Evolutionary conservation across 2,113 vertebrate genomes (phyloP).

Genomic region (Vulpes ferrilata): DNA sequence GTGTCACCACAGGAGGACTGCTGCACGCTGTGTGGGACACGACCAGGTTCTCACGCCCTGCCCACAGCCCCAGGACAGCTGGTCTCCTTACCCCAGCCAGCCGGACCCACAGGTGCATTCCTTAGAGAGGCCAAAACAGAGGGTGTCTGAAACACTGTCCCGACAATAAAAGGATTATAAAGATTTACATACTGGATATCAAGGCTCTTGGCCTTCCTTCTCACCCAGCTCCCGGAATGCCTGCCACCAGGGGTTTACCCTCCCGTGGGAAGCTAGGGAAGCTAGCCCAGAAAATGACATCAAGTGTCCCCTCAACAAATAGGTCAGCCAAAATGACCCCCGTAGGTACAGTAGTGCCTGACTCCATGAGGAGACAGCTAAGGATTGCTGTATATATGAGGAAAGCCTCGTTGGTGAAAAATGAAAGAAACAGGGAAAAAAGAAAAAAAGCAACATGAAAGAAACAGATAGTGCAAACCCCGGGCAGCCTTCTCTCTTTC

Average conservation of each 20-base stretch:
- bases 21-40: not conserved
- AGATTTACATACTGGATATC: not conserved
- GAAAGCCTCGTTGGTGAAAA: not conserved
- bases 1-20: not conserved
- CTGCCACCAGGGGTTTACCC: not conserved
- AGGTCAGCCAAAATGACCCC: not conserved
- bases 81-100: not conserved
- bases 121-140: not conserved
- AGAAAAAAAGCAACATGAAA: not conserved
- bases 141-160: not conserved
- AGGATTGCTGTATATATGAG: fast-evolving
- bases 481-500: not conserved
- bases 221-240: not conserved
- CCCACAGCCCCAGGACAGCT: fast-evolving
- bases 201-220: not conserved
- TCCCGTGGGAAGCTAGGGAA: not conserved
- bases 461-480: not conserved
- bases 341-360: not conserved
- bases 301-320: not conserved
- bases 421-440: not conserved
- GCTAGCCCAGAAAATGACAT: not conserved
- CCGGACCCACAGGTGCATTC: too few relatives aligned
- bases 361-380: not conserved
- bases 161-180: not conserved
- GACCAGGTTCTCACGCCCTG: not conserved